Percentiles rank a stretch among this genome's conserved stretches.
These are phyloP conservation scores for Nycteola revayana DNA, from an alignment of 2,888 invertebrate species.

Conservation along the genomic window DNA sequence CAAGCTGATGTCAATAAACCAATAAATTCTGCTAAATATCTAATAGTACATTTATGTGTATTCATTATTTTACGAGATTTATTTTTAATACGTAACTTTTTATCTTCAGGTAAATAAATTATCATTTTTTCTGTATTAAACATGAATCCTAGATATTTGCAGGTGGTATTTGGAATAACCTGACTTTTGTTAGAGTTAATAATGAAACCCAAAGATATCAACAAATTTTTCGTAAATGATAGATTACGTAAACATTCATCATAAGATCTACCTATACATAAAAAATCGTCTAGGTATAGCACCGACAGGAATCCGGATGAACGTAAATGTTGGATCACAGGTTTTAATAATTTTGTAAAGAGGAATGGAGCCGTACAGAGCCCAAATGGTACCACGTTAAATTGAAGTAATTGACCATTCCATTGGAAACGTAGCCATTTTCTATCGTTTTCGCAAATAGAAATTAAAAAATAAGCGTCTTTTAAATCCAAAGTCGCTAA, in stretches of 20 bases:
- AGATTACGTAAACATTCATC: neutral
- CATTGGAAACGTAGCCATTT: neutral
- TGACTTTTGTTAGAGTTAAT: constrained; percentile 1
- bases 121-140: constrained; percentile 1
- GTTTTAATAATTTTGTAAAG: constrained; percentile 1
- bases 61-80: neutral
- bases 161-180: neutral
- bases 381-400: constrained; percentile 3
- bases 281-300: constrained; percentile 3
- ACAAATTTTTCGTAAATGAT: neutral
- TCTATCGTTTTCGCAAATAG: constrained; percentile 1
- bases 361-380: constrained; percentile 2
- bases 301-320: neutral
- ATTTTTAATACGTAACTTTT: constrained; percentile 2
- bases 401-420: neutral
- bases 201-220: constrained; percentile 5
- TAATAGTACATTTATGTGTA: constrained; percentile 1
- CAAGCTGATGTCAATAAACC: constrained; percentile 3
- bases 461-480: constrained; percentile 5
- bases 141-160: constrained; percentile 5
- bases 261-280: constrained; percentile 1
- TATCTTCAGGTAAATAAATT: neutral
- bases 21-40: constrained; percentile 4
- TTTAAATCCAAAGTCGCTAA: constrained; percentile 4
- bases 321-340: neutral